Evolutionary conservation across 2,113 vertebrate species (phyloP), one percentile per base, ranked within the genome.

Genomic region (Lampris megalopsis): DNA sequence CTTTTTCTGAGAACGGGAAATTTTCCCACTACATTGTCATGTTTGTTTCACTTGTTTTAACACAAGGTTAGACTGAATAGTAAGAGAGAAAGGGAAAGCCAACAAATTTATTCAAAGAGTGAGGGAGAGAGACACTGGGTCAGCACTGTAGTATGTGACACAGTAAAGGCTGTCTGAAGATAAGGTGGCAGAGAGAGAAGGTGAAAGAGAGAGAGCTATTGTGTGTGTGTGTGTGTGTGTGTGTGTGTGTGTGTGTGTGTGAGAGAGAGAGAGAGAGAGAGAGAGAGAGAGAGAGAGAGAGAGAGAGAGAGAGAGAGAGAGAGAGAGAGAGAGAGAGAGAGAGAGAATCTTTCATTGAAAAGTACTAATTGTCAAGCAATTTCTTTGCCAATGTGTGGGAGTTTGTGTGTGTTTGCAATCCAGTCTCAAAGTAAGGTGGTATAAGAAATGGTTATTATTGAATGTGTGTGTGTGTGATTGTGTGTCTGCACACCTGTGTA

Each of bases 181-280:
- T 13, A 36, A 52, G 48, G 4, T 49, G 47, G 9, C 35, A 38
- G 59, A 40, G 38, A 13, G 47, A 1, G 41, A 40, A 38, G 62
- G 61, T 13, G 50, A 4, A 7, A 36, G 24, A 7, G 6, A 3
- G 11, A 63, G n/a, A 24, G 24, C 24, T 24, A 24, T 24, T 24
- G 47, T 56, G 38, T 68, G 52, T 68, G 61, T 47, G 61, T 45
- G 61, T 35, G 24, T 62, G 35, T 63, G 60, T 63, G 60, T 63
- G 41, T 63, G 24, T 24, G 24, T 24, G 24, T 24, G 35, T 63
- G 60, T 63, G 60, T 63, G 41, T 63, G 24, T 24, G 24, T 24
- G 24, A 40, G n/a, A 52, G 61, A 8, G 50, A 4, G 10, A 36
- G 24, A 7, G 6, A 3, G 11, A 63, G n/a, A 24, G 24, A 48